Evolutionary conservation across 2,113 vertebrate species (phyloP), one percentile per base, ranked within the genome.

Genomic region (Apeltes quadracus): DNA sequence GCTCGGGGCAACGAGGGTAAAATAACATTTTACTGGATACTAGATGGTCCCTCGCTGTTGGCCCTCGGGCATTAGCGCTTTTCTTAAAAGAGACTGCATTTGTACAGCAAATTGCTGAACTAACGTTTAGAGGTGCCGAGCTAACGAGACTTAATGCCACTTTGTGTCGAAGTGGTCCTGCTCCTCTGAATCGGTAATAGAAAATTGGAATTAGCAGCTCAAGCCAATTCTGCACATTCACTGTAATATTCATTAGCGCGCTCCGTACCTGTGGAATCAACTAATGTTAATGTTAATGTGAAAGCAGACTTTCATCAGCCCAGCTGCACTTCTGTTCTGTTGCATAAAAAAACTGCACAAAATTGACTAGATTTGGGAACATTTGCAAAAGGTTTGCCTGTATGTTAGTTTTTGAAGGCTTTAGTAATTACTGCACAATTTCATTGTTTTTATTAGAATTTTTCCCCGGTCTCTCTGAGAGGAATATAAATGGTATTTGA

Each of bases 161-260:
- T 88, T 79, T 84, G 77, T 73, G 63, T 51, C 63, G 48, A 66
- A 76, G 78, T 71, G 78, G 62, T 65, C 43, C 72, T 72, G 84
- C 65, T 67, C 67, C 77, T 78, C 77, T 83, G 64, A 82, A 85
- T 71, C 73, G 72, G 88, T 86, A 84, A 86, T 63, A 72, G 69
- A 38, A 78, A 89, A 88, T 82, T 84, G 72, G 71, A 88, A 89
- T 89, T 81, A 87, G 76, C 72, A 36, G 75, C 75, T 81, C 81
- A 62, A 80, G 82, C 76, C 83, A 88, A 83, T 74, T 66, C 68
- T 58, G 76, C 74, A 55, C 61, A 78, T 79, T 69, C 46, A 63
- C 56, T 23, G 74, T 75, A 78, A 83, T 83, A 84, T 88, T 83
- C 81, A 89, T 88, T 84, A 86, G 71, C 5, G 4, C n/a, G 41